Evolutionary conservation across 1,140 invertebrate species (phyloP).

Genomic region (Drosophila trapezifrons): DNA sequence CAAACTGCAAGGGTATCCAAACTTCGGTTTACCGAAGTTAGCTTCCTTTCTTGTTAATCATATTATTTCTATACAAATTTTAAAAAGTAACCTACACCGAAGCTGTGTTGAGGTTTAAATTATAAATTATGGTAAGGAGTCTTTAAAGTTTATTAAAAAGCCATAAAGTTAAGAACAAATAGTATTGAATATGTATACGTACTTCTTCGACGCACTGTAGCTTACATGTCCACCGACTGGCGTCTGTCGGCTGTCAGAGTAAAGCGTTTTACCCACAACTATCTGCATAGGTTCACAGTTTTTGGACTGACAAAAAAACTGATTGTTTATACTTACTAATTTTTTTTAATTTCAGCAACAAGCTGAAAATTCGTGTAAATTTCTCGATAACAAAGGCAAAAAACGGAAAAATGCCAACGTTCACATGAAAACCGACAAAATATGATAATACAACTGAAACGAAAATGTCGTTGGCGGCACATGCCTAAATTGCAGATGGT

Average conservation of each 20-base stretch:
- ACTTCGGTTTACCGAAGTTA: no score
- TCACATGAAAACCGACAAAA: constrained; percentile 41
- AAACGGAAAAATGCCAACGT: constrained; percentile 57
- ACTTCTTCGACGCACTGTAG: constrained; percentile 30
- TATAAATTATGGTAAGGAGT: no score
- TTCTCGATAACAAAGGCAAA: constrained; percentile 68
- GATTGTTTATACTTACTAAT: constrained; percentile 48
- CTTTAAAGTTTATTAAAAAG: not conserved
- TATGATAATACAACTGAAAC: constrained; percentile 15
- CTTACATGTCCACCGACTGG: constrained; percentile 50
- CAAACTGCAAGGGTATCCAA: no score
- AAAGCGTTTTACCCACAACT: constrained; percentile 62
- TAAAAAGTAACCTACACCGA: no score
- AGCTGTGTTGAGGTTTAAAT: no score
- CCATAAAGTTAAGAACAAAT: not conserved
- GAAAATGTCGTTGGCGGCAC: constrained; percentile 18
- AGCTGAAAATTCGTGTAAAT: constrained; percentile 80
- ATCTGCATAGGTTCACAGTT: constrained; percentile 36
- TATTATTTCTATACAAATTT: no score
- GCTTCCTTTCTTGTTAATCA: no score
- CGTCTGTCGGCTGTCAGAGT: constrained; percentile 68
- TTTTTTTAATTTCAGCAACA: constrained; percentile 71
- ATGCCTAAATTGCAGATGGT: constrained; percentile 24
- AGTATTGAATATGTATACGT: no score
- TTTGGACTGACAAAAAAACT: constrained; percentile 55